Base-by-base conservation (phyloP, 1,140 invertebrate species). In the Nephotettix cincticeps region DNA sequence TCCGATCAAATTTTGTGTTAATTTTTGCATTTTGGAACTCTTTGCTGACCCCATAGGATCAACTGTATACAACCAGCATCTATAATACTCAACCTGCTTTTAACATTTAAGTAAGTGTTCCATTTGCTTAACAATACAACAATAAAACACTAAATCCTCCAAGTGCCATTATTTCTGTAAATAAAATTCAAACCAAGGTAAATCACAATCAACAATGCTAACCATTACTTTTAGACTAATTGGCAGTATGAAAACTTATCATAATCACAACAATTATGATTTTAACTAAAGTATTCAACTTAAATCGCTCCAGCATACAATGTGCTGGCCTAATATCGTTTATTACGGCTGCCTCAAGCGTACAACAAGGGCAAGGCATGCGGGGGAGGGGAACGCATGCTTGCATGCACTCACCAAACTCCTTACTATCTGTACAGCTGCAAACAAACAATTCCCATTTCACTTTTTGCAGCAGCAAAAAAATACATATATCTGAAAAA, bases 351-450 rank as follows among this genome's bases (percentile, higher is more conserved):
- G 14, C 14, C 21, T 17, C 3, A 19, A 9, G 47, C 47, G 4
- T 51, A 51, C 47, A 51, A 51, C 47, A 51, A 3, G 4, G 21
- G 19, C 14, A 3, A n/a, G 47, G n/a, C 47, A 51, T 51, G 47
- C 47, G n/a, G 47, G 47, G 14, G 47, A 51, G 47, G 47, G 47
- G 19, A 51, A n/a, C 6, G 47, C 47, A 51, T 51, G 47, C 47
- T 51, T 19, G 4, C 47, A 51, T 51, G 47, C 47, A 51, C 47
- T 51, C 47, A 51, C 47, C 47, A 6, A 9, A 11, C 47, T 51
- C 47, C 47, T 51, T 21, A 51, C 19, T 51, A 51, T 51, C 47
- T 51, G 47, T 51, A 51, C 47, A 51, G 47, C 47, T 51, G 47
- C 47, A 51, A 51, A 21, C 6, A 51, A 19, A 51, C 47, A 51